Conservation (phyloP, 2,797 vertebrate species). For the Cetoscarus ocellatus region DNA sequence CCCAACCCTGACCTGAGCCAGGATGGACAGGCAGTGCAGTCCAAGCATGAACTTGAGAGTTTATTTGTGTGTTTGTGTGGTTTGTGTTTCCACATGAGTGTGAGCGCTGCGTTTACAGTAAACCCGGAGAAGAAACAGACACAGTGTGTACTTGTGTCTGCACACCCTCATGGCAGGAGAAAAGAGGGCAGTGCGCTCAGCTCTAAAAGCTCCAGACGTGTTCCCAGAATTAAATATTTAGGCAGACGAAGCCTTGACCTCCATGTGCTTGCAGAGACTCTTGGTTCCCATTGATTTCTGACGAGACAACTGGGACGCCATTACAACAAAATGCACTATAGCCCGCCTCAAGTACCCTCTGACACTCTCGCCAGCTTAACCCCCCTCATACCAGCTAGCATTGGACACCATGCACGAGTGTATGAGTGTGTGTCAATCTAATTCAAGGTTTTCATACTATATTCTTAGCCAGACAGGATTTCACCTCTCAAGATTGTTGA, state of each 20-base stretch:
- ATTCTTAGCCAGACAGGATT: slow-evolving; percentile 21
- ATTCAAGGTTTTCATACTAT: slow-evolving; percentile 43
- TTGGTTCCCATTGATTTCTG: slow-evolving; percentile 96
- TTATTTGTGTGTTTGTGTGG: background rate
- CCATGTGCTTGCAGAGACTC: slow-evolving; percentile 89
- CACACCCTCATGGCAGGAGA: slow-evolving; percentile 40
- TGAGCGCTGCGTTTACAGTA: slow-evolving; percentile 31
- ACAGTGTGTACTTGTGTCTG: slow-evolving; percentile 29
- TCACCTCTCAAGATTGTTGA: slow-evolving; percentile 32
- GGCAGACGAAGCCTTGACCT: slow-evolving; percentile 91
- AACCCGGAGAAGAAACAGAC: slow-evolving; percentile 16
- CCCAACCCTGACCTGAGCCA: slow-evolving; percentile 88
- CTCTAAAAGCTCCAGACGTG: slow-evolving; percentile 95
- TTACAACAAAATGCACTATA: slow-evolving; percentile 98
- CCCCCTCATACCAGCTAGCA: slow-evolving; percentile 18
- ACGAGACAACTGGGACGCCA: slow-evolving; percentile 95
- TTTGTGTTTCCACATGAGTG: slow-evolving; percentile 30
- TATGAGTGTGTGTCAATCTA: slow-evolving; percentile 17
- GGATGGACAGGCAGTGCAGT: slow-evolving; percentile 87
- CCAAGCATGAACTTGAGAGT: slow-evolving; percentile 73
- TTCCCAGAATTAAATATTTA: slow-evolving; percentile 97
- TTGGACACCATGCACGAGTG: slow-evolving; percentile 31
- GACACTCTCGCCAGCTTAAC: slow-evolving; percentile 88
- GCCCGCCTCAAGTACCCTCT: slow-evolving; percentile 87
- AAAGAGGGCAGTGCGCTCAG: slow-evolving; percentile 85